Evolutionary conservation across 2,113 vertebrate species (phyloP), one percentile per base, ranked within the genome.

Genomic region (Saccopteryx bilineata): DNA sequence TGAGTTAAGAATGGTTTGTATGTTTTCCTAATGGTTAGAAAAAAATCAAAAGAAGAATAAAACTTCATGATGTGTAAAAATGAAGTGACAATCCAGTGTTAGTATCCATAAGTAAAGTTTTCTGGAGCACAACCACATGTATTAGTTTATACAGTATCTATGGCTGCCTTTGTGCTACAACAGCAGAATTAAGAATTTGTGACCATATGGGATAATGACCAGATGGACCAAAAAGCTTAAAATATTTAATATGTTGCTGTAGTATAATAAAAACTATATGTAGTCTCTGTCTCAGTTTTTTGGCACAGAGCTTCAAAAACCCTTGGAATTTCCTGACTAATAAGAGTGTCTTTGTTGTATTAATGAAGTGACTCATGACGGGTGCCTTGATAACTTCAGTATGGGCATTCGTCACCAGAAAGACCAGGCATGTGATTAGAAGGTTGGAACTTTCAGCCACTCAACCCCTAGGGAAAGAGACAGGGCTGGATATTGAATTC

Each of bases 41-140:
- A 72, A 68, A 93, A 84, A 28, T 87, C 65, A 68, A 74, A 78
- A 89, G 28, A 74, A 89, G 76, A 39, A 46, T 74, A 74, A 54
- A 91, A 91, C 74, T 84, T 94, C 10, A 65, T 76, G 26, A 39
- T 11, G 50, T 12, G 6, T 91, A 56, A 87, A 92, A 87, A 71
- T 76, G 9, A 82, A 82, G 19, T 65, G n/a, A 79, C 82, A 87
- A 31, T 79, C 61, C 79, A 46, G 61, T 83, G 84, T 88, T 91
- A 74, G 13, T 88, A 17, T 79, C 33, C 17, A 31, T 54, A 58
- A 15, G 31, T 82, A 78, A 82, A 71, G 48, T 65, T 83, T 91
- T 83, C n/a, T 76, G n/a, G 61, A 91, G 76, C 4, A 15, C 63
- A 65, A 10, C 54, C 39, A 93, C 6, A 8, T 39, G 60, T 2